Base-by-base conservation (phyloP, 2,888 invertebrate genomes). In the Hoplodrina blanda region DNA sequence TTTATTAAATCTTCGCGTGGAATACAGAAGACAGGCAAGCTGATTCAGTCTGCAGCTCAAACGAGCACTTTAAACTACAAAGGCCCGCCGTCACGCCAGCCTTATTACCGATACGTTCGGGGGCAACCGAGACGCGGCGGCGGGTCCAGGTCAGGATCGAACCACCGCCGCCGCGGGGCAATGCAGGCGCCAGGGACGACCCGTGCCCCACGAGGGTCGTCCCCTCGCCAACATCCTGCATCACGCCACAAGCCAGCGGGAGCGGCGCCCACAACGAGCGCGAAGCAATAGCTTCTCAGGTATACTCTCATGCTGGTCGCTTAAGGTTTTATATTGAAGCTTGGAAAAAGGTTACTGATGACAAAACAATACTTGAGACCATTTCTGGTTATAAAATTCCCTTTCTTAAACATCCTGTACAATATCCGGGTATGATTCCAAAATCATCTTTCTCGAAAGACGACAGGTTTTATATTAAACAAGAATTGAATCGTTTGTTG, bases 221-320 rank as follows among this genome's bases (percentile, higher is more conserved):
- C 44, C n/a, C 46, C 59, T 20, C 44, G 25, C 13, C 56, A 19
- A 37, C 56, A 37, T 19, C 56, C 19, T 56, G 44, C 59, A 59
- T n/a, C 25, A 46, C 25, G 44, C 13, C 25, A 59, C 59, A 59
- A 59, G n/a, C 4, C 13, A 59, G 44, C 25, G 59, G 17, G 59
- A 59, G 44, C 59, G 59, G 37, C 44, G 3, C 19, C 57, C 41
- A 57, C 41, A 59, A 17, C 59, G 44, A 59, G 2, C 60, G 46
- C 46, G 46, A 60, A 30, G 60, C 60, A 60, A 17, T 60, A 60
- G 46, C 4, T 41, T 57, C 54, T 10, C 30, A 30, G 54, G 54
- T 54, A 54, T 54, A 17, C 54, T 54, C 30, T 54, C 54, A 54
- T 54, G 54, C 54, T 17, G 54, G 54, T 54, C 54, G 54, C 54